phyloP scores from a whole-genome alignment of 2,888 invertebrate species.

The Empis stercorea region DNA sequence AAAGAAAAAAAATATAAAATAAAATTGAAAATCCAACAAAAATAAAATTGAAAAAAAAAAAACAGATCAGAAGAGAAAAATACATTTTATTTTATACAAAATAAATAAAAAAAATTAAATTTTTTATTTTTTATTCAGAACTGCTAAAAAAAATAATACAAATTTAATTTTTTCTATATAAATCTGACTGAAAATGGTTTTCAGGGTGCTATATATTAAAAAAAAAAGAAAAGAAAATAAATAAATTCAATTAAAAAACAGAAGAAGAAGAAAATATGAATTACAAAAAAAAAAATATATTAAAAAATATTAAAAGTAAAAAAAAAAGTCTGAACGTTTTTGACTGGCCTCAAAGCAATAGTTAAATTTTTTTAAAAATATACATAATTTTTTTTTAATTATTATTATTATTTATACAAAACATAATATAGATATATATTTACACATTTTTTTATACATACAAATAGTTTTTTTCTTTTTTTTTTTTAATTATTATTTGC shows the following conservation, averaged over 20 bases:
- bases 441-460: slow-evolving; percentile 12
- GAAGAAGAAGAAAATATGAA: not conserved
- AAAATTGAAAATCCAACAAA: not conserved
- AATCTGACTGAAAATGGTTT: slow-evolving; percentile 36
- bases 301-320: slow-evolving; percentile 16
- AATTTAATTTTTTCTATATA: slow-evolving; percentile 8
- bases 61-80: not conserved
- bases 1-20: not conserved
- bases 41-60: not conserved
- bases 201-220: slow-evolving; percentile 33
- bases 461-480: slow-evolving; percentile 5
- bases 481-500: slow-evolving; percentile 12
- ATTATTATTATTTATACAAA: slow-evolving; percentile 12
- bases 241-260: slow-evolving; percentile 2
- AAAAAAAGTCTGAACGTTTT: slow-evolving; percentile 31
- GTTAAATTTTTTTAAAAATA: too few species aligned
- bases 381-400: not conserved
- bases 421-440: slow-evolving; percentile 12
- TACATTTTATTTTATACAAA: not conserved
- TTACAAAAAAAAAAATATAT: too few species aligned
- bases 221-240: slow-evolving; percentile 7
- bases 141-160: slow-evolving; percentile 2
- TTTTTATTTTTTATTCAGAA: too few species aligned
- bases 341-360: slow-evolving; percentile 20
- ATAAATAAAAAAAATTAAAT: not conserved